Evolutionary conservation across 2,797 vertebrate genomes (phyloP), one percentile per base, ranked within the genome.

Genomic region (Gastrophryne carolinensis): DNA sequence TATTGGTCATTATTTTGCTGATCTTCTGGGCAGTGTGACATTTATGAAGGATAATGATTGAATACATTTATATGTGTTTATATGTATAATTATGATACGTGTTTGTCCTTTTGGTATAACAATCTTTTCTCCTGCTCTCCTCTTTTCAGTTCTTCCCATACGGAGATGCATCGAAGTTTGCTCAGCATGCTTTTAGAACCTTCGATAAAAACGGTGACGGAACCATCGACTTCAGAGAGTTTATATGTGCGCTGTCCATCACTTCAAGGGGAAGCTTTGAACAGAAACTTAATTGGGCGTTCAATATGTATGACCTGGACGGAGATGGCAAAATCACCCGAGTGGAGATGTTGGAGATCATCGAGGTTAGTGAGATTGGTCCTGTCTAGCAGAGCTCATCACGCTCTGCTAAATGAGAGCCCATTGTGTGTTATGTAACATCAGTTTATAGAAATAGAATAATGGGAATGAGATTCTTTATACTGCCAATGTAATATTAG

Each of bases 251-350:
- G 0, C 90, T 99, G 83, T 99, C 97, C 88, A 98, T 99, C 90
- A 99, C 97, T 57, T 98, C 97, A 69, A 91, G 97, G 52, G 97
- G 97, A 82, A 99, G 97, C 84, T 99, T 99, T 26, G 97, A 99
- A 92, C 97, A 99, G 88, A 99, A 99, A 83, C 94, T 99, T 64
- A 99, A 99, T 90, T 99, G 97, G 97, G 97, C 97, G 83, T 99
- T 99, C 91, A 99, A 99, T 87, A 99, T 99, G 97, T 99, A 99
- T 0, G 97, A 99, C 86, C 89, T 99, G 88, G 97, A 99, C 12
- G 97, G 97, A 0, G 97, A 99, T 5, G 97, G 97, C 81, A 99
- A 99, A 92, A 99, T 99, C 88, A 99, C 97, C 82, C 86, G 97
- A 84, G 96, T 99, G 87, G 97, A 99, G 89, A 99, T 99, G 97